phyloP scores from a whole-genome alignment of 1,140 invertebrate species.

The Lepidurus apus region DNA sequence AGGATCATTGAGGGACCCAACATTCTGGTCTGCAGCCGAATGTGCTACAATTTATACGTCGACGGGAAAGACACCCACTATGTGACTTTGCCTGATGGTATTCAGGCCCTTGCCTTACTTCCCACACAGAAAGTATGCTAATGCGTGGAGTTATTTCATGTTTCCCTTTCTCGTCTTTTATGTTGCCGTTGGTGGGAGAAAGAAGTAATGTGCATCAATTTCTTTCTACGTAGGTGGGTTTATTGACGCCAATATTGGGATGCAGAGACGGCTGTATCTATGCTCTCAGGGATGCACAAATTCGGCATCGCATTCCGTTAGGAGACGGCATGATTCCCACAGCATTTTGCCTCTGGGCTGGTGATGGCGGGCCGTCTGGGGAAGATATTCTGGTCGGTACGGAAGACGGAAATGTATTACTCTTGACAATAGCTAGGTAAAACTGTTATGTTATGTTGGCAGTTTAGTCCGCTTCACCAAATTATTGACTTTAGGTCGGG shows the following conservation, averaged over 20 bases:
- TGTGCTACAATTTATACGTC: slow-evolving; percentile 10
- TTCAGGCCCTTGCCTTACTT: slow-evolving; percentile 14
- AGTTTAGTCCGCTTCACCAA: not conserved
- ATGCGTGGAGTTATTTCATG: not conserved
- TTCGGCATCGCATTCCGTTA: not conserved
- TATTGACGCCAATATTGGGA: slow-evolving; percentile 4
- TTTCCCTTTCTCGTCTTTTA: not conserved
- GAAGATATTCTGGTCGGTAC: not conserved
- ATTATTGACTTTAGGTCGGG: not conserved
- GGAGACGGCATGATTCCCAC: not conserved
- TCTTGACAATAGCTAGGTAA: not conserved
- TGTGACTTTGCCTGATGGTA: slow-evolving; percentile 3
- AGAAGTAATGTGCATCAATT: not conserved
- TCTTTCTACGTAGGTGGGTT: not conserved
- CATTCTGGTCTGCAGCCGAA: not conserved
- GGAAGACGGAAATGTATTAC: not conserved
- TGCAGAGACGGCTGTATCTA: slow-evolving; percentile 1
- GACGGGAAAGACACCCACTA: slow-evolving; percentile 12
- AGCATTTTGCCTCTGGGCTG: not conserved
- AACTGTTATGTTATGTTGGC: not conserved
- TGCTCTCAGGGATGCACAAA: not conserved
- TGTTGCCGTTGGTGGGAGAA: not conserved
- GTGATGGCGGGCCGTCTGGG: not conserved
- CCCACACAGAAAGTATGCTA: not conserved
- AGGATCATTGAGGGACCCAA: not conserved